Base-by-base conservation (phyloP, 2,888 invertebrate genomes). In the Eupsilia transversa region DNA sequence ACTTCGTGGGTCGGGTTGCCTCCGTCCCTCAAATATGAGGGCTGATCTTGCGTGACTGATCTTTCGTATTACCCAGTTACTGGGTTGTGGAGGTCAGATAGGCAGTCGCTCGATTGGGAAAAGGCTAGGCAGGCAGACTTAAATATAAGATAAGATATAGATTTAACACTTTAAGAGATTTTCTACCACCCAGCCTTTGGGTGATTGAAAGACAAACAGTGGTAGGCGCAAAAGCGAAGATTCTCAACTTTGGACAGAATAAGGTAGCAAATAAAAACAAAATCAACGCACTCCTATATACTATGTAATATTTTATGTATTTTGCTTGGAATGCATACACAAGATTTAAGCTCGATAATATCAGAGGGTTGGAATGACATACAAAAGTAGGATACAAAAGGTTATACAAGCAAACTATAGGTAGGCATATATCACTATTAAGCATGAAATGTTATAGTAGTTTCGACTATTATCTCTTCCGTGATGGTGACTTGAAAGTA, bases 401-500 rank as follows among this genome's bases (percentile, higher is more conserved):
- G 6, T 30, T 17, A 30, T 14, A 41, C 10, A 30, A 49, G 3
- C 3, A 33, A 57, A n/a, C 27, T 57, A 17, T n/a, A n/a, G n/a
- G n/a, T n/a, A n/a, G n/a, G n/a, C n/a, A 5, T 43, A 43, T 46
- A 41, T 52, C 56, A n/a, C 35, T 74, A 5, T 2, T 2, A 17
- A 38, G 14, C 23, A 33, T 49, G 9, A 46, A 77, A 52, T 3
- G 9, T 33, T n/a, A 76, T 20, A 10, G 35, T 35, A 23, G 6
- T 3, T 57, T 76, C 75, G 17, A 63, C 0, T 1, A 85, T 12
- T 5, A 61, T 23, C 41, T 85, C 79, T 41, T 81, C 83, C 3
- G 80, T 80, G 54, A 27, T n/a, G 3, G 74, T 79, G 0, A 3
- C 7, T 54, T 27, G 12, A 10, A 64, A 67, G 17, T 54, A 54